Percentiles rank a stretch among this genome's conserved stretches.
phyloP scores from a whole-genome alignment of 2,888 invertebrate species.

The Tholera decimalis region DNA sequence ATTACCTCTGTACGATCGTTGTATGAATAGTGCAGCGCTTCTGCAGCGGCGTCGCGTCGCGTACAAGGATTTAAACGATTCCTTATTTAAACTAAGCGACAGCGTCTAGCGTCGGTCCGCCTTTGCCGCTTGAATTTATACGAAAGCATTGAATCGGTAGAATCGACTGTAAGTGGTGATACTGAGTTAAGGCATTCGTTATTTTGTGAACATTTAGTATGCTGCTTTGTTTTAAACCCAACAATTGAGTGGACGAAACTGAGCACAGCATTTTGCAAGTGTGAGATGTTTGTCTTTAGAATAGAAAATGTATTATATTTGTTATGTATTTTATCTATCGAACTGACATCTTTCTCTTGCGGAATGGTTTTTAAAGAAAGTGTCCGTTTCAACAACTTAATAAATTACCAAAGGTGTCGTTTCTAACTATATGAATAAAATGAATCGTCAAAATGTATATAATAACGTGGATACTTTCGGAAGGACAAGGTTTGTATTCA shows the following conservation, averaged over 20 bases:
- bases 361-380: too few relatives aligned
- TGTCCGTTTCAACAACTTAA: background rate
- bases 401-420: background rate
- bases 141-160: constrained; percentile 1
- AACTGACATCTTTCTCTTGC: background rate
- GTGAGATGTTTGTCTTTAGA: constrained; percentile 13
- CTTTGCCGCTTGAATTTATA: constrained; percentile 19
- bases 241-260: background rate
- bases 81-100: constrained; percentile 22
- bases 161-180: constrained; percentile 6
- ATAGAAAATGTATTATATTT: background rate
- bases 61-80: constrained; percentile 28
- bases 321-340: background rate
- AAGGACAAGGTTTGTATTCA: too few relatives aligned
- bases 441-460: too few relatives aligned
- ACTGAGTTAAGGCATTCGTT: background rate
- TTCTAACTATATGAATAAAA: too few relatives aligned
- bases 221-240: constrained; percentile 9
- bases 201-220: background rate
- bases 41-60: constrained; percentile 7
- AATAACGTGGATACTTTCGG: too few relatives aligned
- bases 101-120: background rate
- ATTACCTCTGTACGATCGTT: constrained; percentile 25
- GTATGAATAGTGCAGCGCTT: constrained; percentile 27
- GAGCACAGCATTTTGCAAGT: background rate